Percentiles rank a stretch among this genome's conserved stretches.
Conservation (phyloP, 2,888 invertebrate species). For the Tortricodes alternella region DNA sequence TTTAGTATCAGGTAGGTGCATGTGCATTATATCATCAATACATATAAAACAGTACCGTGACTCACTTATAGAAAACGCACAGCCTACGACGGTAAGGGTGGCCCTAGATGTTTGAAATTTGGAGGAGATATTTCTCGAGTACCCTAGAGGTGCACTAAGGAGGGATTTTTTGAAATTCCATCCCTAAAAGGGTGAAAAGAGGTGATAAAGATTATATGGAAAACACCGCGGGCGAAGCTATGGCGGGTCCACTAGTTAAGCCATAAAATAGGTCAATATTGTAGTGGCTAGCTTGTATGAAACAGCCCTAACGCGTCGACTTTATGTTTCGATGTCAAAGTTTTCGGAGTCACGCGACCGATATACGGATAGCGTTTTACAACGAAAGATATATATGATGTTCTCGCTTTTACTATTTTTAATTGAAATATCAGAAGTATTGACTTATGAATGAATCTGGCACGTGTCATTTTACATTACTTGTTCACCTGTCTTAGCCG, state of each 20-base stretch:
- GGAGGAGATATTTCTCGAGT: no score
- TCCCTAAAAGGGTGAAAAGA: no score
- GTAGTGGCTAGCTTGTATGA: not conserved
- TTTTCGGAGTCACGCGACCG: constrained; percentile 54
- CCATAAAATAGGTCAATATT: not conserved
- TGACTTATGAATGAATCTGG: not conserved
- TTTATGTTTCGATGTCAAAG: constrained; percentile 10
- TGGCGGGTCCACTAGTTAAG: not conserved
- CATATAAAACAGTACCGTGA: no score
- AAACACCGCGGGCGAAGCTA: no score
- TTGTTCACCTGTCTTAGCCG: not conserved
- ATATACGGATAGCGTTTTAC: constrained; percentile 4
- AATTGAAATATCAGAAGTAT: not conserved
- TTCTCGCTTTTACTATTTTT: not conserved
- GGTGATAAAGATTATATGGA: no score
- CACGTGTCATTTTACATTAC: not conserved
- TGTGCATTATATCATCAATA: no score
- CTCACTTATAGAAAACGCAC: no score
- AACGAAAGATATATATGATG: not conserved
- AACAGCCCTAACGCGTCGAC: not conserved
- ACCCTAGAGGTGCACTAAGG: no score
- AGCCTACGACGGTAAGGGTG: no score
- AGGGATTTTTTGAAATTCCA: no score
- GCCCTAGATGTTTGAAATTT: no score
- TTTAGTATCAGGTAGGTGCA: no score